Conservation (phyloP, 2,797 vertebrate species). For the Melanogrammus aeglefinus region DNA sequence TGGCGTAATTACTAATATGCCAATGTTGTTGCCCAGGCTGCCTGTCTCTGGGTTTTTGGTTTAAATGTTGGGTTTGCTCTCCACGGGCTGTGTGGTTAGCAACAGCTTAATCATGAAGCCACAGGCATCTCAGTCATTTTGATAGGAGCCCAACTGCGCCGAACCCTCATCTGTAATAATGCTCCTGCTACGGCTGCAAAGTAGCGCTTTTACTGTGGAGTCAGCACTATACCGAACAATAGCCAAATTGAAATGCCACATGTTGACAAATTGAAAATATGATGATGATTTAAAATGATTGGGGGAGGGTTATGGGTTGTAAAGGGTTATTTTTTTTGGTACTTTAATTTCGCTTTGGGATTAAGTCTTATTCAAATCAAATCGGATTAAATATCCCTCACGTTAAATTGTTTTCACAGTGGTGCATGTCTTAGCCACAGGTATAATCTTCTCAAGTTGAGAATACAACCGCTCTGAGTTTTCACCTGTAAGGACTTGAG, state of each 20-base stretch:
- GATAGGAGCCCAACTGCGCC: slow-evolving; percentile 73
- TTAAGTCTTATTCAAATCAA: background rate
- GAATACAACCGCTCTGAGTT: background rate
- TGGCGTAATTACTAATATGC: slow-evolving; percentile 77
- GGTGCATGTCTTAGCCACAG: too few relatives aligned
- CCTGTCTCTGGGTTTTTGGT: slow-evolving; percentile 72
- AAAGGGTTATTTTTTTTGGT: slow-evolving; percentile 23
- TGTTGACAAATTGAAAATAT: slow-evolving; percentile 63
- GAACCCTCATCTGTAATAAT: slow-evolving; percentile 54
- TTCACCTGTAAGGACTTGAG: background rate
- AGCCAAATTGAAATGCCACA: slow-evolving; percentile 41
- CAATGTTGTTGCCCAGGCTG: slow-evolving; percentile 73
- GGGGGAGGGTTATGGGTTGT: slow-evolving; percentile 8
- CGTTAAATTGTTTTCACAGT: too few relatives aligned
- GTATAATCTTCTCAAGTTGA: background rate
- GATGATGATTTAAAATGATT: slow-evolving; percentile 48
- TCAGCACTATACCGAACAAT: slow-evolving; percentile 48
- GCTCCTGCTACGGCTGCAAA: slow-evolving; percentile 62
- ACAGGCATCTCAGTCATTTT: slow-evolving; percentile 76
- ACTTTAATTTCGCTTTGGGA: background rate
- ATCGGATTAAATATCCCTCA: background rate
- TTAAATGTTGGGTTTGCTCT: slow-evolving; percentile 73
- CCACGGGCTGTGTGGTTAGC: slow-evolving; percentile 71
- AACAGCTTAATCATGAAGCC: slow-evolving; percentile 72
- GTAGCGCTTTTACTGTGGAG: slow-evolving; percentile 54